Conservation (phyloP, 64 coral and sea anemone species). For the Montipora sp. region DNA sequence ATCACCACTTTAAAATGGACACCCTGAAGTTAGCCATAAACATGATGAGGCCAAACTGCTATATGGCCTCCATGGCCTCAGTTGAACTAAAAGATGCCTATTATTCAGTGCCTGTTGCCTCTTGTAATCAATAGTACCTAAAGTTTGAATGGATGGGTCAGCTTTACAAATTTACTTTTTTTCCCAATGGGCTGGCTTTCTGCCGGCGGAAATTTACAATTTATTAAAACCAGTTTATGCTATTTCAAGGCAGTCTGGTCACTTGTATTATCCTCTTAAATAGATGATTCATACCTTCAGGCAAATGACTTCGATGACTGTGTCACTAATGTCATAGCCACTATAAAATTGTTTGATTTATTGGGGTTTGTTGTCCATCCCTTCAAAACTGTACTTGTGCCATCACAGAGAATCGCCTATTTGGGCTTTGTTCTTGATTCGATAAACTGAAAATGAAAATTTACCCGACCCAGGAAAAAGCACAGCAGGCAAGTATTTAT, state of each 20-base stretch:
- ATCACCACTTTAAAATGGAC: not conserved
- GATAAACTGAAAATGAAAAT: slow-evolving; percentile 7
- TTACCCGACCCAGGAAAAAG: not conserved
- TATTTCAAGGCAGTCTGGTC: not conserved
- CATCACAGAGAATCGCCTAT: not conserved
- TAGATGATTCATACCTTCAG: slow-evolving; percentile 4
- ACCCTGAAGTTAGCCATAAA: not conserved
- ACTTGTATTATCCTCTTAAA: not conserved
- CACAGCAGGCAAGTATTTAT: not conserved
- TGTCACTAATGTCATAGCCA: not conserved
- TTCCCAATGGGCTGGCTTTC: not conserved
- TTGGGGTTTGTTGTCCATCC: not conserved
- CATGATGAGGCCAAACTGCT: not conserved
- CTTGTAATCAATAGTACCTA: not conserved
- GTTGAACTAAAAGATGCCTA: not conserved
- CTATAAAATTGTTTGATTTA: not conserved
- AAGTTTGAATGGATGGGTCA: not conserved
- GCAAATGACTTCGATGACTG: not conserved
- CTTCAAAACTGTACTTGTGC: not conserved
- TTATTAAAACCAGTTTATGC: slow-evolving; percentile 12
- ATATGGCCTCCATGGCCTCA: not conserved
- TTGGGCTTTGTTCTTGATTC: slow-evolving; percentile 34
- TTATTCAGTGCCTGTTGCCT: not conserved
- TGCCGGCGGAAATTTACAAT: not conserved
- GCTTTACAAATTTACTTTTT: not conserved